phyloP scores from a whole-genome alignment of 2,113 vertebrate genomes.

The Lasiurus cinereus region DNA sequence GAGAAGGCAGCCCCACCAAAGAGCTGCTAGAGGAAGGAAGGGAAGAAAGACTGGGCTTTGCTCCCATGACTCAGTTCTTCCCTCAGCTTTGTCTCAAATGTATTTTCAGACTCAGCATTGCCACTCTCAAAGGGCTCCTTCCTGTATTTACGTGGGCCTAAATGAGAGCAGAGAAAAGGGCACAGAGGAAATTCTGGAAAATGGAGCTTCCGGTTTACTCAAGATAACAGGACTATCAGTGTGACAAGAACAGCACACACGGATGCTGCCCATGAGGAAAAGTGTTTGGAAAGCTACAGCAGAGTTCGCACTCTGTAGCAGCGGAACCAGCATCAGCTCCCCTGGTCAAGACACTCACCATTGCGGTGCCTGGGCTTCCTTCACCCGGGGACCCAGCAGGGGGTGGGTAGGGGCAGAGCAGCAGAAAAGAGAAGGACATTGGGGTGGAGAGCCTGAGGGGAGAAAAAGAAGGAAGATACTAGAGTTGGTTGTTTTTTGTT shows the following conservation, averaged over 20 bases:
- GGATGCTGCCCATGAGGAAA: neutral
- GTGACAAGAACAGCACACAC: conserved; percentile 42
- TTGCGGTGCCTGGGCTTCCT: neutral
- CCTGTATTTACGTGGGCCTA: conserved; percentile 57
- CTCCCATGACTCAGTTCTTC: conserved; percentile 75
- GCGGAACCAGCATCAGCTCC: neutral
- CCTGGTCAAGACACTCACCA: conserved; percentile 19
- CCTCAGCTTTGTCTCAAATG: conserved; percentile 64
- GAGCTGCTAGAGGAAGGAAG: neutral
- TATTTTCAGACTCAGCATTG: conserved; percentile 72
- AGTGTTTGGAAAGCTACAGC: neutral
- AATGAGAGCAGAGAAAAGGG: conserved; percentile 64
- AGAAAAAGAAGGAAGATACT: conserved; percentile 52
- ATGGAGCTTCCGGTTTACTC: conserved; percentile 37
- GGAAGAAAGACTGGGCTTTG: conserved; percentile 13
- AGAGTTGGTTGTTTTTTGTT: neutral
- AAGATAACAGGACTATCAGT: conserved; percentile 27
- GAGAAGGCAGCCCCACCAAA: neutral
- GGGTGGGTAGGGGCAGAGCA: neutral
- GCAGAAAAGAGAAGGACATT: neutral
- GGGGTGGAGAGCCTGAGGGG: conserved; percentile 1
- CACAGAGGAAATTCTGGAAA: conserved; percentile 61
- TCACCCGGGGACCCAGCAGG: neutral
- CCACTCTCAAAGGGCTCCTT: conserved; percentile 55
- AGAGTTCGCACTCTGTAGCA: neutral